Conservation (phyloP, 2,888 invertebrate species). For the Antheraea assamensis region DNA sequence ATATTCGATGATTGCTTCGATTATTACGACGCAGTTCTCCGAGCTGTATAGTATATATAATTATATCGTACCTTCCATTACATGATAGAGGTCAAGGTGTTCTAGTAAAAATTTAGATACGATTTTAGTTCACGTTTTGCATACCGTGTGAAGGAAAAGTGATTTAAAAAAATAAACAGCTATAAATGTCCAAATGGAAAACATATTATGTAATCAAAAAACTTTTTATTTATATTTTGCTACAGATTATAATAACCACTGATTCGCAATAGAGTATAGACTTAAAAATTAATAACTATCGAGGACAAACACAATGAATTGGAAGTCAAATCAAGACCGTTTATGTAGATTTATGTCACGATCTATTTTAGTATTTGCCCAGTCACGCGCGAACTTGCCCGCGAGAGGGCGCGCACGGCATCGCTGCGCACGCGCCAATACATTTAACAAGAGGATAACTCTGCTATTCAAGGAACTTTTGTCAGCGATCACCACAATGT, state of each 20-base stretch:
- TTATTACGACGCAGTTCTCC: neutral
- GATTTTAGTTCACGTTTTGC: neutral
- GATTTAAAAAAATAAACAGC: too few species aligned
- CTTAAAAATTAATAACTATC: neutral
- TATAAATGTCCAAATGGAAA: too few species aligned
- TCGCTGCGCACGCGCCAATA: conserved; percentile 44
- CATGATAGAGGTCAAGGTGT: neutral
- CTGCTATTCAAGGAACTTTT: conserved; percentile 36
- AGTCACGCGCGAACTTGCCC: conserved; percentile 66
- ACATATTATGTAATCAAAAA: too few species aligned
- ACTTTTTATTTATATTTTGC: too few species aligned
- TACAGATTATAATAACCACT: neutral
- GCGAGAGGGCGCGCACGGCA: conserved; percentile 49
- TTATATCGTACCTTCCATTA: neutral
- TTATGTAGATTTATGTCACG: conserved; percentile 79
- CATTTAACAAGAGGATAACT: conserved; percentile 47
- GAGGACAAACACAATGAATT: conserved; percentile 51
- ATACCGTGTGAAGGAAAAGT: neutral
- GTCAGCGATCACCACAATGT: conserved; percentile 29
- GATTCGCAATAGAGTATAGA: neutral
- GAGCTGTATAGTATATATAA: neutral
- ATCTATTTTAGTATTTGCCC: conserved; percentile 66
- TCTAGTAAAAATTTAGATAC: neutral
- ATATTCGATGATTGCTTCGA: conserved; percentile 8
- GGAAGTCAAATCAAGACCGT: conserved; percentile 66